Base-by-base conservation (phyloP, 1,140 invertebrate species). In the Heliconius congener region DNA sequence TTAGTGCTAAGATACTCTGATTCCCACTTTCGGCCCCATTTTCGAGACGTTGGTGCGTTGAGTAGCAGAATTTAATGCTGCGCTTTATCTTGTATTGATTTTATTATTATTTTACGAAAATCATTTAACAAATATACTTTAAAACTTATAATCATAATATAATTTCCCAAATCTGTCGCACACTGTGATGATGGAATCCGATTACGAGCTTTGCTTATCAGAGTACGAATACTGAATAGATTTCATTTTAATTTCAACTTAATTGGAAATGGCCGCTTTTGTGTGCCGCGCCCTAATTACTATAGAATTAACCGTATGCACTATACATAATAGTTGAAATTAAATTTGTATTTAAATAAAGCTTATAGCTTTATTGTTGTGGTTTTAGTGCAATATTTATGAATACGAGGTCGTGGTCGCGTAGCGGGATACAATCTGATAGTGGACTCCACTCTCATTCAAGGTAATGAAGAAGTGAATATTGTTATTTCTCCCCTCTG, bases 191-290 rank as follows among this genome's bases (percentile, higher is more conserved):
- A 66, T 66, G 60, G 27, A 66, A 66, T 11, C 60, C 60, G 60
- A 66, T 66, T 66, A 66, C 27, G 27, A 30, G 60, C 60, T 66
- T 66, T 66, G 60, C 23, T 66, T 66, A 66, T 66, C 60, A 30
- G 60, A 66, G 60, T 66, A 30, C 60, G 60, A 30, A 66, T 66
- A 66, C 60, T 66, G 60, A 66, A 66, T 66, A 66, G 60, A 66
- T 66, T 66, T 30, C 60, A 30, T 66, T 66, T 66, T 66, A 66
- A 66, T 66, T 66, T 66, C 13, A 66, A 66, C 60, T 66, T 66
- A 66, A 66, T 66, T 66, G 60, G 60, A 66, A 66, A 66, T 66
- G 60, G 60, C 13, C 60, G 60, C 60, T 66, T 52, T 66, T 66
- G 60, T 66, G 60, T 30, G 60, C 60, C 27, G 60, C 60, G 60